A percentile compares a stretch with the other conserved stretches of the same genome.
Evolutionary conservation across 2,797 vertebrate species (phyloP).

Genomic region (Coregonus ussuriensis): DNA sequence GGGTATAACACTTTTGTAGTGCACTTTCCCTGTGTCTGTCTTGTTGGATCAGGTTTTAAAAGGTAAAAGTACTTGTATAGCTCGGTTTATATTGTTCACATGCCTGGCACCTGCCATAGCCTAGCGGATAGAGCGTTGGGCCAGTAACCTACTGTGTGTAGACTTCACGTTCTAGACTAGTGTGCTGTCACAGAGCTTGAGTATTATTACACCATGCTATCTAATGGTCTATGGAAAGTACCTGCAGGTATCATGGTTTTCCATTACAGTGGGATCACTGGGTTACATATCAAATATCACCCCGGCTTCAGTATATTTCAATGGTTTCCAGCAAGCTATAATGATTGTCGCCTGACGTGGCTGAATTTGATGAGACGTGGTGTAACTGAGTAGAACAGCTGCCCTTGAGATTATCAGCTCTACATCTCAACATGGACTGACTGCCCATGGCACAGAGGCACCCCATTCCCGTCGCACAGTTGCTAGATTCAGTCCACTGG

Average conservation of each 20-base stretch:
- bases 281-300: neutral
- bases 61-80: neutral
- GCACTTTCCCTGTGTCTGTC: neutral
- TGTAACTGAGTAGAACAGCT: constrained; percentile 4
- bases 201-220: neutral
- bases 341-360: constrained; percentile 5
- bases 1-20: neutral
- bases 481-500: neutral
- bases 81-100: neutral
- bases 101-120: neutral
- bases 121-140: too few species aligned
- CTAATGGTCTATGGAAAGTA: neutral
- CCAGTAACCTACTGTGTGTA: neutral
- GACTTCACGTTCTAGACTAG: neutral
- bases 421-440: neutral
- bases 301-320: neutral
- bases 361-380: neutral
- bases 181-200: neutral
- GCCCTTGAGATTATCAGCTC: neutral
- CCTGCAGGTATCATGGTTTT: neutral
- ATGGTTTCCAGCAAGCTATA: neutral
- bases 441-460: neutral
- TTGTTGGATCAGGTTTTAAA: neutral
- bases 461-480: neutral
- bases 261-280: constrained; percentile 9